These are phyloP conservation scores for Amphiduros pacificus DNA, from an alignment of 2,888 invertebrate genomes.

Conservation along the genomic window DNA sequence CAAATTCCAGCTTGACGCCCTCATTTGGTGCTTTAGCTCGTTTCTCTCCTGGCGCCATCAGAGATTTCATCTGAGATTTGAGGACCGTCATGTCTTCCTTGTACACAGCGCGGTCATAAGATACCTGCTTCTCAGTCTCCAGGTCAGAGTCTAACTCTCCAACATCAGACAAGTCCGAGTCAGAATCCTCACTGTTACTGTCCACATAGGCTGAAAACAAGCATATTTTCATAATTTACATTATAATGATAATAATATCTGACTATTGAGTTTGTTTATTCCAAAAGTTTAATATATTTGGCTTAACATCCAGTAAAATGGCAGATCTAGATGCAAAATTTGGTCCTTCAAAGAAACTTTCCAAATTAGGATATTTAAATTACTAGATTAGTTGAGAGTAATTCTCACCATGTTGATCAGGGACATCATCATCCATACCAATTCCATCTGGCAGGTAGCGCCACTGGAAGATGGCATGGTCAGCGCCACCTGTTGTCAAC, in stretches of 20 bases:
- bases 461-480: conserved; percentile 62
- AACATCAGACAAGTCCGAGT: conserved; percentile 58
- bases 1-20: conserved; percentile 54
- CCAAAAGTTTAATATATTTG: too few relatives aligned
- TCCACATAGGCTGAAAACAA: conserved; percentile 51
- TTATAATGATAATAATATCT: too few relatives aligned
- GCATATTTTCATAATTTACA: too few relatives aligned
- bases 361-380: too few relatives aligned
- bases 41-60: conserved; percentile 51
- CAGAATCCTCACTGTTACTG: conserved; percentile 58
- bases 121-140: conserved; percentile 56
- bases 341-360: too few relatives aligned
- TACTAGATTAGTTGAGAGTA: too few relatives aligned
- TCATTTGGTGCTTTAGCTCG: conserved; percentile 50
- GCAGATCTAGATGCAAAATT: too few relatives aligned
- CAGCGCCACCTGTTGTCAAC: conserved; percentile 60
- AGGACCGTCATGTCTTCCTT: conserved; percentile 50
- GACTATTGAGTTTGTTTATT: too few relatives aligned
- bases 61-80: conserved; percentile 42
- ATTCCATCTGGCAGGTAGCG: conserved; percentile 46
- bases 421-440: conserved; percentile 31
- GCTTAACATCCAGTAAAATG: too few relatives aligned
- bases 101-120: conserved; percentile 51
- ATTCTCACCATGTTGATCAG: conserved; percentile 27
- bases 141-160: conserved; percentile 57